Conservation (phyloP, 2,113 vertebrate species). For the Smithornis capensis region DNA sequence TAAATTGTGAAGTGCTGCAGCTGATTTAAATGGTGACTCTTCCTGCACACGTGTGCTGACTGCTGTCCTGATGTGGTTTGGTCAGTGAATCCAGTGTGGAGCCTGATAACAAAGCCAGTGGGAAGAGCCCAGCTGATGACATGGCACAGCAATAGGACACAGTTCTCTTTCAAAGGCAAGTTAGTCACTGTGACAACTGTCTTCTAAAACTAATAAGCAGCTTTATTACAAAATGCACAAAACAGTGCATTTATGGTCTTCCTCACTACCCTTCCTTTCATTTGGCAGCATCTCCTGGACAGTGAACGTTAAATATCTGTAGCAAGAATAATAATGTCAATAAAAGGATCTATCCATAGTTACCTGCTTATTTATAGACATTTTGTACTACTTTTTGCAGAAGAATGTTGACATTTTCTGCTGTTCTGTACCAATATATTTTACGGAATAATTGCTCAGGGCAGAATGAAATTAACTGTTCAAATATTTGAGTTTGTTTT, state of each 20-base stretch:
- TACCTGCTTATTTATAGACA: background rate
- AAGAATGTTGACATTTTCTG: background rate
- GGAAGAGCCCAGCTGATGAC: background rate
- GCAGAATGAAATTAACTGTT: conserved; percentile 31
- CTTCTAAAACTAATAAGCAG: background rate
- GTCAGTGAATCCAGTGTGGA: background rate
- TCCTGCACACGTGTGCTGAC: background rate
- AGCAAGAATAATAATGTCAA: background rate
- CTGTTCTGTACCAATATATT: background rate
- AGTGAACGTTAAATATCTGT: background rate
- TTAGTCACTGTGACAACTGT: background rate
- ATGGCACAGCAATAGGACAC: background rate
- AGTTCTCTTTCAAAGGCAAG: background rate
- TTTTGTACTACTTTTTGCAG: background rate
- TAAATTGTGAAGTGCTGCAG: background rate
- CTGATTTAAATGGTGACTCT: background rate
- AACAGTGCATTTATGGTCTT: background rate
- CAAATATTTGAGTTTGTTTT: conserved; percentile 14
- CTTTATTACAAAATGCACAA: background rate
- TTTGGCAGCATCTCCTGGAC: background rate
- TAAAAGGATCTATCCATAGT: background rate
- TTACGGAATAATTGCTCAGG: conserved; percentile 26
- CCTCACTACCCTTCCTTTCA: background rate
- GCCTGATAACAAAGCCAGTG: background rate
- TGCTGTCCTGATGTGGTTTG: background rate